Evolutionary conservation across 2,888 invertebrate genomes (phyloP), one percentile per base, ranked within the genome.

Genomic region (Plagodis pulveraria): DNA sequence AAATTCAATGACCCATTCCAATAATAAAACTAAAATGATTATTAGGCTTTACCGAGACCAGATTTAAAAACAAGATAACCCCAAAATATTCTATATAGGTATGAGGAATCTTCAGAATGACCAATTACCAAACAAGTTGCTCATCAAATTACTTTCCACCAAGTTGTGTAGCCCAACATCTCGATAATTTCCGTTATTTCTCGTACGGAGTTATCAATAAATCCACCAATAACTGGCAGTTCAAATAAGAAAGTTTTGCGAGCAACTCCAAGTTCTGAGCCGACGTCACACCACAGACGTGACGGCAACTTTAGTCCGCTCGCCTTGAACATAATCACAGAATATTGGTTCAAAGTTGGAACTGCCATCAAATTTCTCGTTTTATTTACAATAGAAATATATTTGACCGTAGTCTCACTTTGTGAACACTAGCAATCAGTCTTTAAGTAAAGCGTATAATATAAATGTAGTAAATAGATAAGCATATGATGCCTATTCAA

Each of bases 261-360:
- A 50, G 47, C 53, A 40, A 46, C 49, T 51, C 46, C 34, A 61
- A 64, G 12, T 64, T 57, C 43, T 40, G 51, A 50, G 41, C 35
- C 50, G 44, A 55, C 65, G 65, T 62, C 59, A 59, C 54, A 53
- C 52, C 62, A 50, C 48, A 48, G 58, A 65, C 65, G 62, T 65
- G 59, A 59, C 54, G 43, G 45, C 32, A 57, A 62, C 54, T 65
- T 62, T 62, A 35, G 52, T 50, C 40, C 48, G 53, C 2, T 10
- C 43, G 35, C 40, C 50, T 34, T 32, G 38, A 49, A 40, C 41
- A 10, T 5, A 48, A 38, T 41, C n/a, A 41, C 22, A 22, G 22
- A 22, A 22, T 22, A 22, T 22, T 22, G 22, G 22, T 2, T 22
- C 22, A 22, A 22, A 9, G 38, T 38, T 38, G 38, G 7, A 9